Evolutionary conservation across 1,140 invertebrate genomes (phyloP), one percentile per base, ranked within the genome.

Genomic region (Drosophila sechellia): DNA sequence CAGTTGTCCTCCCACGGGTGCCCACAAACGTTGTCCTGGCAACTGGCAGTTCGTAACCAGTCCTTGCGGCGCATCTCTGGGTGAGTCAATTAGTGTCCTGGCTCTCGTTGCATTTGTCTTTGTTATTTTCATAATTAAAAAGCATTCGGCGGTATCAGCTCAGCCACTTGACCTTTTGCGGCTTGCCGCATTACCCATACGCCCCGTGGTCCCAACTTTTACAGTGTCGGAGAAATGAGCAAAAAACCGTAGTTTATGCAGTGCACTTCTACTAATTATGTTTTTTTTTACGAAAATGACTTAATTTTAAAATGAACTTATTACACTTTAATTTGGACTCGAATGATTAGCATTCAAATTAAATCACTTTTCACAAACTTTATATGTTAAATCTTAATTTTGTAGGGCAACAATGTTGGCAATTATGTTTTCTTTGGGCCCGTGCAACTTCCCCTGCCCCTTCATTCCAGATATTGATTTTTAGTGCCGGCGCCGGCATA

Each of bases 381-480:
- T 5, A 5, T 5, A 5, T 1, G 5, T 27, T 6, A 27, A 27
- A 27, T 5, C 25, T 5, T 27, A 31, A 31, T 8, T 31, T 31
- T 31, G 31, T 2, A 8, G 6, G 2, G 20, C 13, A n/a, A 1
- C 3, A 48, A 27, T 27, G 25, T 11, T 20, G 10, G 0, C 25
- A 40, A 58, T 57, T 61, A 61, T 31, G 12, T 17, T 58, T 22
- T 0, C 0, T 15, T 52, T 52, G n/a, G 34, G 6, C 34, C 15
- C 17, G 37, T 65, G 64, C 37, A 42, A 17, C 12, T 45, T 22
- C 64, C 37, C 37, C 17, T 25, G 15, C 37, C 40, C 2, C 42
- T 22, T 53, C 42, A 25, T 49, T 22, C 35, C 43, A 48, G 25
- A 58, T 75, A 85, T 85, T 17, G 81, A 85, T 85, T 85, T 85